phyloP scores from a whole-genome alignment of 2,888 invertebrate species.

The Spodoptera exigua region DNA sequence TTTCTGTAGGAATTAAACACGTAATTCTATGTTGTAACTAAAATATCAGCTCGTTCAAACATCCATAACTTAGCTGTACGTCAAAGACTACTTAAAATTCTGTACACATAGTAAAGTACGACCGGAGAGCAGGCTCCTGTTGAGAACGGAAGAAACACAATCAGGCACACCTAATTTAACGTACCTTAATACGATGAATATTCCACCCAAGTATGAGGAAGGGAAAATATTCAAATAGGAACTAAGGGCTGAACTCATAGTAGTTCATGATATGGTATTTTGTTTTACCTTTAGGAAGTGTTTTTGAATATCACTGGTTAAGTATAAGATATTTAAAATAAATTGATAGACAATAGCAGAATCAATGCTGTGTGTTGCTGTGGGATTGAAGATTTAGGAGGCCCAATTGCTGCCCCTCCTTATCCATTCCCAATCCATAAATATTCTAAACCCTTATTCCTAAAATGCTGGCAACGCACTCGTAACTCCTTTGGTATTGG shows the following conservation, averaged over 20 bases:
- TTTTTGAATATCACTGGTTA: too few relatives aligned
- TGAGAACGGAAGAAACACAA: slow-evolving; percentile 41
- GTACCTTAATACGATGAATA: slow-evolving; percentile 37
- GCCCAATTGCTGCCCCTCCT: too few relatives aligned
- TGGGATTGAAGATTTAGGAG: too few relatives aligned
- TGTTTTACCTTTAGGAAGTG: too few relatives aligned
- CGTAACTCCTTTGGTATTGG: too few relatives aligned
- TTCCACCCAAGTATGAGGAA: slow-evolving; percentile 35
- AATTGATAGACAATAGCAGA: too few relatives aligned
- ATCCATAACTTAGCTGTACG: neutral
- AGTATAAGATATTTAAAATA: too few relatives aligned
- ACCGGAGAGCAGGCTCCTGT: slow-evolving; percentile 24
- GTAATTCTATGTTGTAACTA: neutral
- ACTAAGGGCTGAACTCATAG: slow-evolving; percentile 27
- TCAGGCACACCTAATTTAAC: slow-evolving; percentile 26
- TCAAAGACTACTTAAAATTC: slow-evolving; percentile 32
- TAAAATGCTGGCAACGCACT: too few relatives aligned
- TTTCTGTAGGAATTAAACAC: too few relatives aligned
- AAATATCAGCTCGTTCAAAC: neutral
- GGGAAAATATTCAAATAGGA: slow-evolving; percentile 58
- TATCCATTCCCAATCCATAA: too few relatives aligned
- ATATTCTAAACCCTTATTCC: too few relatives aligned
- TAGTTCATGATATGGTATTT: neutral
- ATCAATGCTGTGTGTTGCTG: too few relatives aligned
- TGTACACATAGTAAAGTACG: slow-evolving; percentile 20